phyloP scores from a whole-genome alignment of 2,797 vertebrate genomes.

The Oophaga sylvatica region DNA sequence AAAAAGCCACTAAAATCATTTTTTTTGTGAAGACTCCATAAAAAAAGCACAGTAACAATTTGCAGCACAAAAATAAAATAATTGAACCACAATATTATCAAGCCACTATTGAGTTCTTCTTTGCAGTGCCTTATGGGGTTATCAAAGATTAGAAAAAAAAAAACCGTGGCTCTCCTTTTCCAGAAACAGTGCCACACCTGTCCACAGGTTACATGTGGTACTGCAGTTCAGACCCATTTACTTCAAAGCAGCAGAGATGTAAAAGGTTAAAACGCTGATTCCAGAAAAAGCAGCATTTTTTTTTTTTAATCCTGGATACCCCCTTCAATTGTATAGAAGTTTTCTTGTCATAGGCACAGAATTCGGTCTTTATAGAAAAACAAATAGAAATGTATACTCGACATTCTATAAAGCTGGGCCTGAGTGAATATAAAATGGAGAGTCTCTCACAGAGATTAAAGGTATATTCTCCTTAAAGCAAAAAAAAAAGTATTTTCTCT shows the following conservation, averaged over 20 bases:
- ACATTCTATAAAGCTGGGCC: slow-evolving; percentile 69
- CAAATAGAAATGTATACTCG: slow-evolving; percentile 65
- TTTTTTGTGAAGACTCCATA: slow-evolving; percentile 14
- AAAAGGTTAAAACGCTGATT: not conserved
- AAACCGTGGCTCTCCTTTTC: not conserved
- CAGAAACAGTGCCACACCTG: not conserved
- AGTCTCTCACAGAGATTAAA: slow-evolving; percentile 11
- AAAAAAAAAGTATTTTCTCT: slow-evolving; percentile 17
- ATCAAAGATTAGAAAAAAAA: not conserved
- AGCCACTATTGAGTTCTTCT: slow-evolving; percentile 58
- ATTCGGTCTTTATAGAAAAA: slow-evolving; percentile 67
- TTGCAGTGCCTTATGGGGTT: slow-evolving; percentile 61
- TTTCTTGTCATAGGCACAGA: slow-evolving; percentile 64
- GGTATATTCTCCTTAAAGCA: slow-evolving; percentile 6
- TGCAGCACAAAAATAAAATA: slow-evolving; percentile 28
- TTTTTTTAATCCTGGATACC: not conserved
- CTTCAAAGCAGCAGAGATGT: no score
- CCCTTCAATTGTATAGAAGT: slow-evolving; percentile 37
- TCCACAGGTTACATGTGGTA: not conserved
- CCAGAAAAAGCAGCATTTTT: not conserved
- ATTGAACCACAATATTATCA: slow-evolving; percentile 59
- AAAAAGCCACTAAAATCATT: slow-evolving; percentile 58
- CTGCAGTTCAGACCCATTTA: not conserved
- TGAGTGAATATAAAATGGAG: slow-evolving; percentile 45
- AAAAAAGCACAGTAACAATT: slow-evolving; percentile 46